Base-by-base conservation (phyloP, 1,140 invertebrate genomes). In the Drosophila eugracilis region DNA sequence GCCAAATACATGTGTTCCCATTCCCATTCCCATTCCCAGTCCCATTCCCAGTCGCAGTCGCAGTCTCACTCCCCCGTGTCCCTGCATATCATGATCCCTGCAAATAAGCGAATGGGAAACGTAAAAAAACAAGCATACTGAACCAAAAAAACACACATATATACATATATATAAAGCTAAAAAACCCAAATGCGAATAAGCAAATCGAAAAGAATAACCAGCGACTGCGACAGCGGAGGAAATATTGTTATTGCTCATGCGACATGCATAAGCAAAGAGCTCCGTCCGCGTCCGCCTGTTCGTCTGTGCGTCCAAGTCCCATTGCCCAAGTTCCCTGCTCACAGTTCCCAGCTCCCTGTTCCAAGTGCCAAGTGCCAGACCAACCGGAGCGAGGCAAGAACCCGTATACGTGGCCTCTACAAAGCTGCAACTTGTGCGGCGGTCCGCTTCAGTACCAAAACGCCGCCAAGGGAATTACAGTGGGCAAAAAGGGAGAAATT, bases 191-290 rank as follows among this genome's bases (percentile, higher is more conserved):
- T 67, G 63, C 65, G 77, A 66, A 86, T 65, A 55, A 60, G 77
- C 77, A 75, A 86, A 86, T 88, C 77, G 81, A 77, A 86, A 76
- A 78, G 69, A 75, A 80, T 80, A 70, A 76, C 77, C 81, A 63
- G 52, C 59, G 50, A 50, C 45, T 34, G 60, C 62, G 28, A 59
- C 59, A 67, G 60, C 48, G 50, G 26, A 67, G 73, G 39, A 78
- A 78, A 88, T 88, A 83, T 88, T 89, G 66, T 89, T 81, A 89
- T 89, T 77, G 72, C 73, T 55, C 79, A 89, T 89, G 85, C 74
- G 86, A 86, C 85, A 69, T 85, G 85, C 74, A 89, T 89, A 89
- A 80, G 70, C 75, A 89, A 77, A 75, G 59, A 83, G 73, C 65
- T 58, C 54, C 53, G 47, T 28, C 37, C 53, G 44, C 32, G 26